Evolutionary conservation across 2,888 invertebrate genomes (phyloP), one percentile per base, ranked within the genome.

Genomic region (Drosophila dives): DNA sequence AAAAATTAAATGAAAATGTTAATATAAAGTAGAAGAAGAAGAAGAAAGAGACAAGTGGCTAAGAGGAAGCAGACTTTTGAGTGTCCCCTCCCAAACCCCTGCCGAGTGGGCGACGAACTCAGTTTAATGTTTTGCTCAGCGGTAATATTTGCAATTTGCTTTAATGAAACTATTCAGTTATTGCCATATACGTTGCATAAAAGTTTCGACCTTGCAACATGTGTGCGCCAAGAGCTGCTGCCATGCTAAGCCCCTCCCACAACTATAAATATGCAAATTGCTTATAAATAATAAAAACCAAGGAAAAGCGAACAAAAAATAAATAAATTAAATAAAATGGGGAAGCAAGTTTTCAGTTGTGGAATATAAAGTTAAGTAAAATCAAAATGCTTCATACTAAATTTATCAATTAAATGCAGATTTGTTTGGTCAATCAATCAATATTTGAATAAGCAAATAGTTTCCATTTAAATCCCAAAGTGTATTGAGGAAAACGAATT

Each of bases 91-190:
- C 15, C 15, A 15, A 15, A 10, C 29, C 4, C 8, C 53, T 36
- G 15, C 55, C 15, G 38, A 71, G 77, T 69, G 71, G 80, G 70
- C 54, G 68, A 62, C 26, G 74, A 68, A 69, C 67, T 62, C 61
- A 80, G 64, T 81, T 77, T 80, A 80, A 77, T 77, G 82, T 75
- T 80, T 79, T 69, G 78, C 83, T 70, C 50, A 58, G 69, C 48
- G 65, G 61, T 56, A 68, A 80, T 72, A 85, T 87, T 80, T 67
- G 77, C 68, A 69, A 80, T 74, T 77, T 66, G 72, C 75, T 75
- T 70, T 83, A 90, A 90, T 86, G 77, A 77, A 90, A 83, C 77
- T 83, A 82, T 85, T 68, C 86, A 71, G 86, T 80, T 89, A 86
- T 83, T 72, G 75, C 77, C 79, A 69, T 73, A 72, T 68, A 63